phyloP scores from a whole-genome alignment of 1,140 invertebrate genomes.

The Zaprionus lachaisei region DNA sequence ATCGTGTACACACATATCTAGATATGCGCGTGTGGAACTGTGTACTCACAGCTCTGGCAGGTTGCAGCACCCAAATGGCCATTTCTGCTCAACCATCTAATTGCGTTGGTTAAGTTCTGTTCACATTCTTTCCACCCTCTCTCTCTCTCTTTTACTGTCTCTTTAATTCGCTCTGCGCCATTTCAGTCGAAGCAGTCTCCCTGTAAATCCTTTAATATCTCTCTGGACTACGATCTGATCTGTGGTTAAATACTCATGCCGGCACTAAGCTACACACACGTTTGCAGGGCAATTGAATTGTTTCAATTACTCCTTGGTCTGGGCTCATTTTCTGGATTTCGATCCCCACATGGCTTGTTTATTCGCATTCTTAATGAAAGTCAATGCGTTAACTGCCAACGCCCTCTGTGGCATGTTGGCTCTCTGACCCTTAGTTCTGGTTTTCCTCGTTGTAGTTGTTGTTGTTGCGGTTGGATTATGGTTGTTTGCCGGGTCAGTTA shows the following conservation, averaged over 20 bases:
- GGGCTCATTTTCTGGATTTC: conserved; percentile 35
- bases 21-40: not conserved
- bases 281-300: conserved; percentile 73
- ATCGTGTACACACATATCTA: conserved; percentile 19
- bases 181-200: conserved; percentile 1
- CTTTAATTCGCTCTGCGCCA: conserved; percentile 17
- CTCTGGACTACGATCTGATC: conserved; percentile 60
- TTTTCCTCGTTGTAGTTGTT: not conserved
- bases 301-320: conserved; percentile 73
- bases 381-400: conserved; percentile 50
- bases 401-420: conserved; percentile 1
- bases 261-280: conserved; percentile 16
- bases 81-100: conserved; percentile 27
- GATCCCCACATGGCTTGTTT: conserved; percentile 26
- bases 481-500: conserved; percentile 51
- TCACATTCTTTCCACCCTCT: conserved; percentile 1
- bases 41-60: conserved; percentile 32
- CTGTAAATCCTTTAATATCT: conserved; percentile 75
- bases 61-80: conserved; percentile 58
- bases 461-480: conserved; percentile 19
- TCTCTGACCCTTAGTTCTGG: not conserved
- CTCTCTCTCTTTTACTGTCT: not conserved
- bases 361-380: conserved; percentile 73
- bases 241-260: conserved; percentile 50
- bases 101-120: conserved; percentile 24